Conservation (phyloP, 2,113 vertebrate genomes). For the Ceuthmochares aereus region DNA sequence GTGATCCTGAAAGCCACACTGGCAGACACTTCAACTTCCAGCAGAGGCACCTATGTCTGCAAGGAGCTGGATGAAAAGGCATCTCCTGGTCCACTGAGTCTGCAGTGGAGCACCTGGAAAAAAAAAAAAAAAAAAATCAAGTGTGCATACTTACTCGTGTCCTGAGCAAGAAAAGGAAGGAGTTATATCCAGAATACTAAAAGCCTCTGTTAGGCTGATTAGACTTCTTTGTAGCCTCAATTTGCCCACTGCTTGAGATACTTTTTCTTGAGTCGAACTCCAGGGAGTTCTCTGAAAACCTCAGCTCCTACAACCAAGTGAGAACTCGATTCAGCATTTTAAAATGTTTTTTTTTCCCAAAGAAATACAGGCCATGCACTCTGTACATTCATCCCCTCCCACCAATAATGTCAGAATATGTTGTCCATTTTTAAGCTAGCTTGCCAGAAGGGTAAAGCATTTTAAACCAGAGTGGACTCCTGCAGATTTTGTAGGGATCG, state of each 20-base stretch:
- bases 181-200: not conserved
- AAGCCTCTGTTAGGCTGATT: not conserved
- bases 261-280: not conserved
- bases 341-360: not conserved
- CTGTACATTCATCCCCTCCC: not conserved
- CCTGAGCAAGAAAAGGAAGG: not conserved
- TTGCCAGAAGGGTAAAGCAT: not conserved
- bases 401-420: not conserved
- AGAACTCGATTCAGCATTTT: not conserved
- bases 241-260: not conserved
- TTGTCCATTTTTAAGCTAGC: not conserved
- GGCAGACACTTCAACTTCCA: constrained; percentile 14
- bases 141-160: not conserved
- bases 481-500: not conserved
- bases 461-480: not conserved
- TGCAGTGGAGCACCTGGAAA: not conserved
- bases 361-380: not conserved
- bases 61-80: not conserved
- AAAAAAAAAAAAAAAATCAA: not conserved
- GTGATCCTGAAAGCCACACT: constrained; percentile 27
- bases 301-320: not conserved
- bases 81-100: not conserved
- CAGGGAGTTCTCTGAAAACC: not conserved
- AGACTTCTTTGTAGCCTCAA: not conserved
- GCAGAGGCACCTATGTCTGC: not conserved